Evolutionary conservation across 2,113 vertebrate genomes (phyloP).

Genomic region (Lontra canadensis): DNA sequence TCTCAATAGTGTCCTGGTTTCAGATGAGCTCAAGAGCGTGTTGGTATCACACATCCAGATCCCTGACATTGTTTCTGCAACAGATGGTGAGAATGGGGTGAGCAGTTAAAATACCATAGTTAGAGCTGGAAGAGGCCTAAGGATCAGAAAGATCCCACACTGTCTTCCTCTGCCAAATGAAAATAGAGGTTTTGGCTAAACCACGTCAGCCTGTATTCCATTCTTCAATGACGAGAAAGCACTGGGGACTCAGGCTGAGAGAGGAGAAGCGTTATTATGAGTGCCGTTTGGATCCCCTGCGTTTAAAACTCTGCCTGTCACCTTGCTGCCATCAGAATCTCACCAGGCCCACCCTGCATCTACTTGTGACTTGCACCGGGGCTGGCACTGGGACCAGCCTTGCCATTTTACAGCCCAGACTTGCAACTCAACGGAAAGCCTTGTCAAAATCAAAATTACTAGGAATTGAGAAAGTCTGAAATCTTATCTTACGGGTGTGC

Average conservation of each 20-base stretch:
- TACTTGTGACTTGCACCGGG: background rate
- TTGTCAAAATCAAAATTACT: conserved; percentile 13
- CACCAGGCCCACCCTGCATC: background rate
- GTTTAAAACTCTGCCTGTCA: background rate
- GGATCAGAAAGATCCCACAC: background rate
- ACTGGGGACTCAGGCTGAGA: background rate
- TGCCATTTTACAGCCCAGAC: background rate
- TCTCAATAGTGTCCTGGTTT: background rate
- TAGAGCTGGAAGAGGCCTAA: background rate
- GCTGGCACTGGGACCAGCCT: background rate
- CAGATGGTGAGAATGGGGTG: background rate
- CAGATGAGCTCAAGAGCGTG: background rate
- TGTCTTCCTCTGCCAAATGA: background rate
- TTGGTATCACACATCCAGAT: background rate
- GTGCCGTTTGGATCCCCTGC: background rate
- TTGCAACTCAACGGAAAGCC: background rate
- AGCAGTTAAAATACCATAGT: background rate
- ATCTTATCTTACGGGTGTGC: background rate
- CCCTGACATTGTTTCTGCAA: background rate
- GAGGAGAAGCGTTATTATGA: background rate
- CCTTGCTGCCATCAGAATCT: background rate
- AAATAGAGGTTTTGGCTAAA: background rate
- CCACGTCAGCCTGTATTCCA: background rate
- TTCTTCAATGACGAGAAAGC: background rate
- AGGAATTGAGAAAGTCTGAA: background rate